Evolutionary conservation across 2,888 invertebrate genomes (phyloP).

Genomic region (Aspidiotus rigidus): DNA sequence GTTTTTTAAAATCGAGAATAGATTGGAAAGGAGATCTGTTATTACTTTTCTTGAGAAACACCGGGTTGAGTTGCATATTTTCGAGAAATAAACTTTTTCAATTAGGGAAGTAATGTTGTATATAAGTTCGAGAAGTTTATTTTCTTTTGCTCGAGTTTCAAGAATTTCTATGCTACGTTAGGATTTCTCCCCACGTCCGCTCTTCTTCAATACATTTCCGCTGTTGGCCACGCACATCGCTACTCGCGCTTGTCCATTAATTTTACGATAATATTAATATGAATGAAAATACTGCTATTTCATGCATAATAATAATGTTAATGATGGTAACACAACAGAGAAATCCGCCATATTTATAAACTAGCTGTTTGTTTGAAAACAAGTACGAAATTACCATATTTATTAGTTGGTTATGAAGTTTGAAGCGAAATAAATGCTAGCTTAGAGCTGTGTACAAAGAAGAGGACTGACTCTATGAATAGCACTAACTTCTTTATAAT

Average conservation of each 20-base stretch:
- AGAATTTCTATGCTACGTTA: conserved; percentile 11
- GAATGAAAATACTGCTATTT: conserved; percentile 30
- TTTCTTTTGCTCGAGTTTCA: conserved; percentile 29
- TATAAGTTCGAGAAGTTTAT: conserved; percentile 14
- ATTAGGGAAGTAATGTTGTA: conserved; percentile 18
- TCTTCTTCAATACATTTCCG: not conserved
- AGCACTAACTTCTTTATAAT: too few relatives aligned
- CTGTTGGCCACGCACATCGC: not conserved
- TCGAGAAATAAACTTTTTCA: conserved; percentile 23
- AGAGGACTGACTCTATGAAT: too few relatives aligned
- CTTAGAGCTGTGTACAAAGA: too few relatives aligned
- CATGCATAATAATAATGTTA: conserved; percentile 32
- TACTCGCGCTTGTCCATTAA: conserved; percentile 9
- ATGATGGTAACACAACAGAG: conserved; percentile 31
- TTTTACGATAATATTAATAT: conserved; percentile 31
- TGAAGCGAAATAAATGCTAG: conserved; percentile 10
- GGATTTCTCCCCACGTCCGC: not conserved
- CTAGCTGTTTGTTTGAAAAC: conserved; percentile 35
- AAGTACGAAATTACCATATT: conserved; percentile 37
- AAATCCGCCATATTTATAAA: conserved; percentile 28
- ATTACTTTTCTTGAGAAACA: too few relatives aligned
- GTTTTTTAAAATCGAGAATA: too few relatives aligned
- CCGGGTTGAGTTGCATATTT: too few relatives aligned
- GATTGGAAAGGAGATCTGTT: too few relatives aligned
- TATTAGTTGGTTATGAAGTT: conserved; percentile 34